Conservation (phyloP, 2,797 vertebrate genomes). For the Pseudochirops cupreus region DNA sequence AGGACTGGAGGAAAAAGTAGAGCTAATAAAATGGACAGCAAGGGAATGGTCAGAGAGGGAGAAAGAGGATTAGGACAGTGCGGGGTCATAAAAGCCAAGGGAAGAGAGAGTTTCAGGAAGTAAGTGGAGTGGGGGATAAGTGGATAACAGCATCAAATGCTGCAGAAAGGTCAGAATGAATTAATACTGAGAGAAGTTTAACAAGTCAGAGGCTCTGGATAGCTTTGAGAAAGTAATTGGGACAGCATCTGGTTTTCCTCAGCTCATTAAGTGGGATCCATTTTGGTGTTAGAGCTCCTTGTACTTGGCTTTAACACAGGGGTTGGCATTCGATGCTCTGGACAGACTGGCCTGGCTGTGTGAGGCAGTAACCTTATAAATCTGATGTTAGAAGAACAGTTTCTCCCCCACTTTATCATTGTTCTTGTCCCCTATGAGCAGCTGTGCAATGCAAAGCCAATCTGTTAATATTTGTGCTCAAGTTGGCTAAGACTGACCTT, state of each 20-base stretch:
- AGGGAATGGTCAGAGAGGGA: neutral
- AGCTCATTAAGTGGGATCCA: neutral
- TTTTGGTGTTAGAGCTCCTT: neutral
- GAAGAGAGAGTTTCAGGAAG: neutral
- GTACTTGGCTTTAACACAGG: neutral
- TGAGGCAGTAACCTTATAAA: neutral
- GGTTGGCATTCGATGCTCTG: neutral
- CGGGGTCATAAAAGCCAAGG: neutral
- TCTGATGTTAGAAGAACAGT: neutral
- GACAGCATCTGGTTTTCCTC: neutral
- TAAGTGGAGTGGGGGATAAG: neutral
- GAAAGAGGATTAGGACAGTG: neutral
- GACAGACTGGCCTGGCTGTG: neutral
- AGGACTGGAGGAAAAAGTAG: neutral
- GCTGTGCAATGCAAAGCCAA: constrained; percentile 9
- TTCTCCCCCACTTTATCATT: neutral
- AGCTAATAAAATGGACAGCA: neutral
- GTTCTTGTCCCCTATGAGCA: neutral
- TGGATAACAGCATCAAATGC: neutral
- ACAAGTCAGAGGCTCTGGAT: neutral
- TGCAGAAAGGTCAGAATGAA: neutral
- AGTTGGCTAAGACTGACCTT: neutral
- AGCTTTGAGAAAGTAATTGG: neutral
- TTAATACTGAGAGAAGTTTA: neutral
- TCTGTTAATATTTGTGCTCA: neutral